Evolutionary conservation across 1,140 invertebrate species (phyloP).

Genomic region (Drosophila littoralis): DNA sequence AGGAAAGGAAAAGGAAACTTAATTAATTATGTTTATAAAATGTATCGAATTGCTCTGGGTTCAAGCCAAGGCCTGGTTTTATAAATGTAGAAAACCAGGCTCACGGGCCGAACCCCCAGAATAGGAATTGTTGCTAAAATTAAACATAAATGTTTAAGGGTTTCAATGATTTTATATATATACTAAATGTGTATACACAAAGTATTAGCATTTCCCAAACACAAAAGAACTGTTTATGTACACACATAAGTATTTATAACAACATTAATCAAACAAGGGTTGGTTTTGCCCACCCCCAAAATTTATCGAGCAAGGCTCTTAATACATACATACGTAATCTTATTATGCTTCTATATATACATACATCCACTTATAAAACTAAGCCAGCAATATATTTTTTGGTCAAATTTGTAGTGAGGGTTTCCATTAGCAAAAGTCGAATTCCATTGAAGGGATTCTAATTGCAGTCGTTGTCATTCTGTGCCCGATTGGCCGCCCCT

Average conservation of each 20-base stretch:
- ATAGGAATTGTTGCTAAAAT: no score
- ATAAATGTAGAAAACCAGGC: no score
- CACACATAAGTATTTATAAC: background rate
- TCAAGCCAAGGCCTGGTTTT: no score
- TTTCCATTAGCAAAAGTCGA: background rate
- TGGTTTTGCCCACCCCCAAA: background rate
- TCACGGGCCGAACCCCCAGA: no score
- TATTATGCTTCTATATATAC: conserved; percentile 1
- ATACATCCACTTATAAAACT: conserved; percentile 9
- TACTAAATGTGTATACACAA: background rate
- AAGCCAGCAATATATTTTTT: conserved; percentile 23
- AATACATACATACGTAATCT: background rate
- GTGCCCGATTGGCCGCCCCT: background rate
- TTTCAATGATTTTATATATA: background rate
- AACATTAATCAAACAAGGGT: background rate
- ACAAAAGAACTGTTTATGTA: background rate
- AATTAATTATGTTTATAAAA: no score
- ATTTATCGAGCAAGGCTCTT: conserved; percentile 2
- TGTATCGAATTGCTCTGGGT: no score
- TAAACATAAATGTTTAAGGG: no score
- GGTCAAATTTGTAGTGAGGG: conserved; percentile 16
- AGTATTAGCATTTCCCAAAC: background rate
- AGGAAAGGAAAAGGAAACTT: no score
- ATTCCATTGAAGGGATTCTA: background rate
- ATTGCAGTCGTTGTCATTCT: conserved; percentile 4